These are phyloP conservation scores for Melanotus villosus DNA, from an alignment of 2,888 invertebrate species.

Conservation along the genomic window DNA sequence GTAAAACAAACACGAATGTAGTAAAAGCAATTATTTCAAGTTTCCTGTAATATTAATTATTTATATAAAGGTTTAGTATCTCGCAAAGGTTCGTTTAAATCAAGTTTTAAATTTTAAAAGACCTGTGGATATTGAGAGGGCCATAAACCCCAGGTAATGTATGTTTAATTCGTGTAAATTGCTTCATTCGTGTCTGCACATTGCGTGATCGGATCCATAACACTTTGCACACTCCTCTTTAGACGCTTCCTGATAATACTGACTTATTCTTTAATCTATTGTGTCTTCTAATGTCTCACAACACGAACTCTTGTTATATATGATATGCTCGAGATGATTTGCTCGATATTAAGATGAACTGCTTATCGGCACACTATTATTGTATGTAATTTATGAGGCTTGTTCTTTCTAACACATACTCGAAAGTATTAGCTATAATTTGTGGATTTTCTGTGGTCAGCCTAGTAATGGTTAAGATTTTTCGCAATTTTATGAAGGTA, in stretches of 20 bases:
- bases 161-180: constrained; percentile 57
- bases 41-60: background rate
- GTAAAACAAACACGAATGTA: too few species aligned
- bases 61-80: background rate
- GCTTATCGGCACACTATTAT: background rate
- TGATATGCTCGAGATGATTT: constrained; percentile 17
- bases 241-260: constrained; percentile 55
- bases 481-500: too few species aligned
- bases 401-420: too few species aligned
- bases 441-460: too few species aligned
- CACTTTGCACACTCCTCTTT: constrained; percentile 55
- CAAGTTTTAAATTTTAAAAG: constrained; percentile 48
- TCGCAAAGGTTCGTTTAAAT: constrained; percentile 20
- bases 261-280: constrained; percentile 60
- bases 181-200: constrained; percentile 53
- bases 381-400: too few species aligned
- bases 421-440: too few species aligned
- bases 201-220: constrained; percentile 55
- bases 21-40: background rate
- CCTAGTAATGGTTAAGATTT: too few species aligned
- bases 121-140: constrained; percentile 48
- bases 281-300: constrained; percentile 50
- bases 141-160: constrained; percentile 52
- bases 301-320: constrained; percentile 51
- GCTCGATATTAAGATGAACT: constrained; percentile 17